Evolutionary conservation across 1,140 invertebrate species (phyloP).

Genomic region (Phenacoccus solenopsis): DNA sequence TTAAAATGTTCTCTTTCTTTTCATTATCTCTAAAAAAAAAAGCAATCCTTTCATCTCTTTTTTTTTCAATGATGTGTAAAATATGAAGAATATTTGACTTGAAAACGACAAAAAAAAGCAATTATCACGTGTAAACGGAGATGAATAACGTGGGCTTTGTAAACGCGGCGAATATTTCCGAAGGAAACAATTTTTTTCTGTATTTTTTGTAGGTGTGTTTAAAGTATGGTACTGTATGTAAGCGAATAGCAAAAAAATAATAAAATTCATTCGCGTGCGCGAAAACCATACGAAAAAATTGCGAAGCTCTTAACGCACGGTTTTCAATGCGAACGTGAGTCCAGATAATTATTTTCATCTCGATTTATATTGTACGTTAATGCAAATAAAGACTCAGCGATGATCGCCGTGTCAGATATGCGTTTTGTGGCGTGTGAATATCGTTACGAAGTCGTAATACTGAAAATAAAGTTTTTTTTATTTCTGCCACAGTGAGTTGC

Average conservation of each 20-base stretch:
- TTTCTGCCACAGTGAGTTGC: constrained; percentile 60
- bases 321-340: not conserved
- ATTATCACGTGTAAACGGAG: no score
- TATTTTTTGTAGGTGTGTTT: not conserved
- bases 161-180: not conserved
- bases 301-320: not conserved
- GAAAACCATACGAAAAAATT: not conserved
- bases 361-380: not conserved
- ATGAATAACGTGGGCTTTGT: no score
- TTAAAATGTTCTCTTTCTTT: no score
- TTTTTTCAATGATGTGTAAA: not conserved
- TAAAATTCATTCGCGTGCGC: not conserved
- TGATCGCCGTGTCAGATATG: no score
- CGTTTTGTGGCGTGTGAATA: no score
- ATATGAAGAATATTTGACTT: not conserved
- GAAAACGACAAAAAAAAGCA: no score
- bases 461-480: constrained; percentile 5
- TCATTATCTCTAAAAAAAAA: no score
- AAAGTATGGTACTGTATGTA: not conserved
- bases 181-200: not conserved
- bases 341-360: not conserved
- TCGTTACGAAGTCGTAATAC: no score
- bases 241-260: not conserved
- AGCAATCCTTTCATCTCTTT: no score
- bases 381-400: no score